These are phyloP conservation scores for Temnothorax curvispinosus DNA, from an alignment of 1,140 invertebrate genomes.

Conservation along the genomic window DNA sequence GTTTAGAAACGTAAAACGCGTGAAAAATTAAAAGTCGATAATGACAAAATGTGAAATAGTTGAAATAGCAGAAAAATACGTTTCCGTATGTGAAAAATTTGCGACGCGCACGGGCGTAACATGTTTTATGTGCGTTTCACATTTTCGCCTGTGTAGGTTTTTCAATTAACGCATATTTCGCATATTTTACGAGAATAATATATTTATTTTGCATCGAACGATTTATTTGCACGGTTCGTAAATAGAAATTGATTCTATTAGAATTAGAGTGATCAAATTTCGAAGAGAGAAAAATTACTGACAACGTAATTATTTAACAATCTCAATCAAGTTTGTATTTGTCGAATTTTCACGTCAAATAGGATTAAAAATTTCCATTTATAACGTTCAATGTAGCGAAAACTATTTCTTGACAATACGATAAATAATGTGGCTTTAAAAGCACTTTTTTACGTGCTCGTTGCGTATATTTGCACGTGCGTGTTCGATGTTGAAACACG, in stretches of 20 bases:
- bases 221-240: slow-evolving; percentile 32
- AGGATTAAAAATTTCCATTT: slow-evolving; percentile 36
- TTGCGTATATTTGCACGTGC: neutral
- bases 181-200: slow-evolving; percentile 41
- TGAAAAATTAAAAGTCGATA: slow-evolving; percentile 49
- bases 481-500: neutral
- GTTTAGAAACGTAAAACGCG: neutral
- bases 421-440: slow-evolving; percentile 47
- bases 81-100: slow-evolving; percentile 28
- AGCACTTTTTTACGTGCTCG: slow-evolving; percentile 30
- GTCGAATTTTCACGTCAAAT: slow-evolving; percentile 3
- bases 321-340: neutral
- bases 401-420: slow-evolving; percentile 34
- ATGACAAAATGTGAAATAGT: slow-evolving; percentile 41
- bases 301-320: slow-evolving; percentile 23
- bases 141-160: slow-evolving; percentile 28
- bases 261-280: slow-evolving; percentile 7
- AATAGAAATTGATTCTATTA: slow-evolving; percentile 31
- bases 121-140: slow-evolving; percentile 25
- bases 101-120: slow-evolving; percentile 10
- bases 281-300: neutral
- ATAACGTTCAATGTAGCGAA: slow-evolving; percentile 16
- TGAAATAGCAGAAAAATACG: slow-evolving; percentile 23
- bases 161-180: slow-evolving; percentile 32
- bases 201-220: slow-evolving; percentile 27